phyloP scores from a whole-genome alignment of 2,888 invertebrate species.

The Hipparchia sbordonii region DNA sequence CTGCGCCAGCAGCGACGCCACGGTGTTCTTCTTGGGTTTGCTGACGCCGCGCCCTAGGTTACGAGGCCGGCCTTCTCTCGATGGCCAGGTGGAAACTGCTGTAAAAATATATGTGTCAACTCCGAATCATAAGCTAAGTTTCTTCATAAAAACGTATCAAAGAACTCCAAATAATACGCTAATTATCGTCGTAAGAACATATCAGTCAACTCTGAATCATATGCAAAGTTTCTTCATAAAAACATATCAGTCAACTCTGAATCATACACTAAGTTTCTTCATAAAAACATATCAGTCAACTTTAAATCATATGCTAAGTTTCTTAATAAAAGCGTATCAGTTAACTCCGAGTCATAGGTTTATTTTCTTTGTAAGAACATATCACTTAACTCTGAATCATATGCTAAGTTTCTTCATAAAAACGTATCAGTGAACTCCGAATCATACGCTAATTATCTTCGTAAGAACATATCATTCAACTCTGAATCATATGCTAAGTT shows the following conservation, averaged over 20 bases:
- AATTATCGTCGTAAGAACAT: neutral
- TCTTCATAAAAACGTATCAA: too few relatives aligned
- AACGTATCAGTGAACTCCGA: too few relatives aligned
- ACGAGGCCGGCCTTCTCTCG: slow-evolving; percentile 90
- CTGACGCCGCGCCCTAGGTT: slow-evolving; percentile 94
- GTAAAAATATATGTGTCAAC: neutral
- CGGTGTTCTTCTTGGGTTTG: slow-evolving; percentile 96
- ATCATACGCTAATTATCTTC: too few relatives aligned
- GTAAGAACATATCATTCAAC: neutral
- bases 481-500: neutral
- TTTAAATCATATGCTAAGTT: neutral
- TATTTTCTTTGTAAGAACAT: neutral
- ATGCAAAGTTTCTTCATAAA: neutral
- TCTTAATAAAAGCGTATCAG: too few relatives aligned
- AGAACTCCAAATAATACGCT: too few relatives aligned
- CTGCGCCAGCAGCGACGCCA: slow-evolving; percentile 93
- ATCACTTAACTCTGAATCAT: neutral
- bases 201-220: neutral
- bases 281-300: neutral
- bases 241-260: too few relatives aligned
- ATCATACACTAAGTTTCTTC: too few relatives aligned
- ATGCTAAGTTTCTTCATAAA: neutral
- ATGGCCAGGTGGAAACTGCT: slow-evolving; percentile 73
- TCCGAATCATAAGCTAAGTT: neutral
- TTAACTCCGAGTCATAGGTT: too few relatives aligned